Conservation (phyloP, 2,888 invertebrate species). For the Scaptomyza reducta region DNA sequence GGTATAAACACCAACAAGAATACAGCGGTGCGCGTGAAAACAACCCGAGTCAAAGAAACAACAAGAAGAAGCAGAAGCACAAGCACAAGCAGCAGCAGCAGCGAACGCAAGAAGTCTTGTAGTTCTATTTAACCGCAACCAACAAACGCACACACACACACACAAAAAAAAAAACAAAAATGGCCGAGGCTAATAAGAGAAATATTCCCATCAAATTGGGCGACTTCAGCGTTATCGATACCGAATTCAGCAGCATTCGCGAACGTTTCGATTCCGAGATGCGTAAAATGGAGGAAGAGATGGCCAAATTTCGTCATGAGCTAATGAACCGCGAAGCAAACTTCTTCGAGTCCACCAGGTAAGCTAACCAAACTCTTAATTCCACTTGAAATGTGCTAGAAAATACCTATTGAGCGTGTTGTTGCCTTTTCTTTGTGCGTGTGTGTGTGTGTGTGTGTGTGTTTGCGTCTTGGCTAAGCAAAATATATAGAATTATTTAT, state of each 20-base stretch:
- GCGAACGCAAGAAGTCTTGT: slow-evolving; percentile 40
- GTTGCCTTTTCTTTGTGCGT: not conserved
- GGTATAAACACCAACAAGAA: slow-evolving; percentile 28
- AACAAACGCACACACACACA: slow-evolving; percentile 29
- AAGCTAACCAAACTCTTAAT: slow-evolving; percentile 6
- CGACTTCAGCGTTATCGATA: slow-evolving; percentile 97
- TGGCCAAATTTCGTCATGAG: slow-evolving; percentile 96
- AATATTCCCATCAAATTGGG: slow-evolving; percentile 97
- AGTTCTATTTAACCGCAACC: slow-evolving; percentile 31
- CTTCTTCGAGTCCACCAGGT: slow-evolving; percentile 96
- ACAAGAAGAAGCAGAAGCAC: slow-evolving; percentile 11
- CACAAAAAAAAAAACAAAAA: slow-evolving; percentile 79
- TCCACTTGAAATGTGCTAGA: slow-evolving; percentile 1
- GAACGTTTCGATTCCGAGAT: slow-evolving; percentile 98
- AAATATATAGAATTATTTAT: slow-evolving; percentile 1
- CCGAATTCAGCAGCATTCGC: slow-evolving; percentile 97
- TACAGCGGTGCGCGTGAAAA: slow-evolving; percentile 41
- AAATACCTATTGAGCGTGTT: not conserved
- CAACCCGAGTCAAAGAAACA: slow-evolving; percentile 31
- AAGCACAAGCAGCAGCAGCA: slow-evolving; percentile 21
- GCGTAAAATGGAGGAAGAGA: slow-evolving; percentile 99
- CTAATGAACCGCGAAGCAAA: slow-evolving; percentile 96
- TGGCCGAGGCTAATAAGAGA: slow-evolving; percentile 94
- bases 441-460: not conserved
- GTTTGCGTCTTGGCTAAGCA: slow-evolving; percentile 1